Evolutionary conservation across 2,113 vertebrate genomes (phyloP), one percentile per base, ranked within the genome.

Genomic region (Ailurus styani): DNA sequence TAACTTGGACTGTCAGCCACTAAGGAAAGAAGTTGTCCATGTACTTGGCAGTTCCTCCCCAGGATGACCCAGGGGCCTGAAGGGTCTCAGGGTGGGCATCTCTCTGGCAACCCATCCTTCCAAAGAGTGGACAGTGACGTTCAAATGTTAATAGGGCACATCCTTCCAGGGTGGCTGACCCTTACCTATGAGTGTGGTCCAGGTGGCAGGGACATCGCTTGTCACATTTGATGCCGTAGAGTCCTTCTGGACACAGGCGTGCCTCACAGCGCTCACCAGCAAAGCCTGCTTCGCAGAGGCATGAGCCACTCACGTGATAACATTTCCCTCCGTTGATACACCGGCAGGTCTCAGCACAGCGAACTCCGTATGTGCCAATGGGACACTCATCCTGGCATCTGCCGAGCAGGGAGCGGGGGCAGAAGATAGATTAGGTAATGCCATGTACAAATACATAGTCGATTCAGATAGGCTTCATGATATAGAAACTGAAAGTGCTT

Each of bases 301-400:
- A 99, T 0, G 99, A 97, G 2, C 99, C 99, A 1, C 98, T 99
- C 97, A 99, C 99, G 31, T 99, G 99, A 98, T 99, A 99, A 84
- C 99, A 99, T 75, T 99, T 99, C 45, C 99, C 99, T 60, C 99
- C 99, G 13, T 99, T 99, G 97, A 98, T 91, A 93, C 99, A 99
- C 57, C 86, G 98, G 97, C 99, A 99, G 11, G 93, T 98, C 98
- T 99, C 99, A 0, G 98, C 97, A 93, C 99, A 99, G 45, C 42
- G 98, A 18, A 98, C 85, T 13, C 99, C 99, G 0, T 99, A 99
- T 31, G 98, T 99, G 6, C 99, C 99, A 54, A 99, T 99, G 0
- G 99, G 99, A 90, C 99, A 99, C 96, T 99, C 98, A 0, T 99
- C 99, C 97, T 99, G 99, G 97, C 99, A 99, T 79, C 99, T 99